phyloP scores from a whole-genome alignment of 2,113 vertebrate species.

The Ictidomys tridecemlineatus region DNA sequence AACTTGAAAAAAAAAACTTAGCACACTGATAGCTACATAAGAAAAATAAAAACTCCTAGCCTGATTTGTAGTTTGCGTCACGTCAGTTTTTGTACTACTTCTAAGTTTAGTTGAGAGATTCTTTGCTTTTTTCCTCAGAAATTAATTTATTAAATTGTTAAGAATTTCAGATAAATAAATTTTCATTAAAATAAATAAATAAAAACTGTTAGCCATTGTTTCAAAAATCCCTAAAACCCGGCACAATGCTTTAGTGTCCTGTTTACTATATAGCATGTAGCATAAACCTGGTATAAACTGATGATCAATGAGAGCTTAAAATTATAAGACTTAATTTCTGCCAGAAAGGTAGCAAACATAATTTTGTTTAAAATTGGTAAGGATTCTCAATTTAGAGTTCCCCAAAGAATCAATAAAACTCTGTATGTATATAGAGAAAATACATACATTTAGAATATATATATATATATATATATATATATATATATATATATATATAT shows the following conservation, averaged over 20 bases:
- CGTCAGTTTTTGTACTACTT: too few relatives aligned
- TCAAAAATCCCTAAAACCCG: neutral
- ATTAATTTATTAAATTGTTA: too few relatives aligned
- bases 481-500: neutral
- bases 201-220: neutral
- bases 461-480: neutral
- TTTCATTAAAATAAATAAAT: too few relatives aligned
- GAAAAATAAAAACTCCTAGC: neutral
- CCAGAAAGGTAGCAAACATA: neutral
- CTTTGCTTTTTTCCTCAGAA: too few relatives aligned
- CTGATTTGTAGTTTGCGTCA: too few relatives aligned
- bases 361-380: neutral
- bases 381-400: neutral
- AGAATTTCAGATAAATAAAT: too few relatives aligned
- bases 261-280: neutral
- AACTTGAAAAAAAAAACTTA: neutral
- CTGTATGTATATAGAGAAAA: neutral
- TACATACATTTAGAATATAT: neutral
- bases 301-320: constrained; percentile 7
- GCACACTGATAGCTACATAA: neutral
- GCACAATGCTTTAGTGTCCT: neutral
- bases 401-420: neutral
- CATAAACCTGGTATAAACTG: neutral
- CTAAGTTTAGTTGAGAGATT: too few relatives aligned
- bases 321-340: neutral